Percentiles rank a stretch among this genome's conserved stretches.
Conservation (phyloP, 2,113 vertebrate genomes). For the Pholis gunnellus region DNA sequence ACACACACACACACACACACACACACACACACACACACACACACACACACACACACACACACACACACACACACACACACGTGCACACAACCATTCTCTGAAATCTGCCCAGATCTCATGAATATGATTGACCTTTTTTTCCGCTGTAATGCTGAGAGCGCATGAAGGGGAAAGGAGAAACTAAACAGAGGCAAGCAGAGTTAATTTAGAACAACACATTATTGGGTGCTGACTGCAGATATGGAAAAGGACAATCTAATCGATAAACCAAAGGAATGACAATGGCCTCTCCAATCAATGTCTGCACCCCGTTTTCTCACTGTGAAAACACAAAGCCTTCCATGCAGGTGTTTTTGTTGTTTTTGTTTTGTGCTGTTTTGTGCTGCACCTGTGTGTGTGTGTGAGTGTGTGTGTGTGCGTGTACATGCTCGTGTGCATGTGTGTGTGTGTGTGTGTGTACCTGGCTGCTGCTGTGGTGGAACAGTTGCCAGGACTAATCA, state of each 20-base stretch:
- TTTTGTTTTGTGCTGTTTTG: slow-evolving; percentile 42
- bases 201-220: slow-evolving; percentile 95
- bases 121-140: slow-evolving; percentile 99
- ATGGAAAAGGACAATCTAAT: slow-evolving; percentile 99
- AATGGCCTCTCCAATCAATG: slow-evolving; percentile 95
- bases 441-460: slow-evolving; percentile 49
- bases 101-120: slow-evolving; percentile 93
- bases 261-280: slow-evolving; percentile 89
- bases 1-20: slow-evolving; percentile 22
- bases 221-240: slow-evolving; percentile 89
- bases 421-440: slow-evolving; percentile 3
- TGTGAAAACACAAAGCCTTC: slow-evolving; percentile 86
- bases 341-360: slow-evolving; percentile 85
- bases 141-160: slow-evolving; percentile 87
- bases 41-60: slow-evolving; percentile 22
- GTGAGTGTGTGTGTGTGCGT: slow-evolving; percentile 38
- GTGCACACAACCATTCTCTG: slow-evolving; percentile 77
- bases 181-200: slow-evolving; percentile 90
- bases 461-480: slow-evolving; percentile 88
- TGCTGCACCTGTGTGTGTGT: slow-evolving; percentile 42
- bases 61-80: slow-evolving; percentile 21
- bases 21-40: slow-evolving; percentile 22
- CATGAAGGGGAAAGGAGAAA: slow-evolving; percentile 76
- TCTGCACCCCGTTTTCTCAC: slow-evolving; percentile 94
- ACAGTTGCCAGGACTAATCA: slow-evolving; percentile 96